These are phyloP conservation scores for Tapirus terrestris DNA, from an alignment of 2,113 vertebrate genomes.

Conservation along the genomic window DNA sequence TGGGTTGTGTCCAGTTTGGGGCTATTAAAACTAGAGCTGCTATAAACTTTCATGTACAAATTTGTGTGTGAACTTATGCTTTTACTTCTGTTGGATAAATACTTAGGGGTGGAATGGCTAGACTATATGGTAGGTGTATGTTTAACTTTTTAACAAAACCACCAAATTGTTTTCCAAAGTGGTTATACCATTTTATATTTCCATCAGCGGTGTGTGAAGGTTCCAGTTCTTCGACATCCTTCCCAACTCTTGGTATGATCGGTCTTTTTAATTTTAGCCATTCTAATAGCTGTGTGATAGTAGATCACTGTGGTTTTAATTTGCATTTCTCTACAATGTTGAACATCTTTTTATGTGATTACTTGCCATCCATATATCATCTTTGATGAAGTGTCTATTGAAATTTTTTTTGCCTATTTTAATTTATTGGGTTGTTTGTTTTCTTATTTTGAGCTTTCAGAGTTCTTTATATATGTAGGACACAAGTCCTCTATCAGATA, in stretches of 20 bases:
- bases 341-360: background rate
- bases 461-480: background rate
- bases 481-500: background rate
- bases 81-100: background rate
- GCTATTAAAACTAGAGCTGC: background rate
- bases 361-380: background rate
- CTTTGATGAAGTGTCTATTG: background rate
- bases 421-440: background rate
- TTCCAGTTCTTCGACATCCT: background rate
- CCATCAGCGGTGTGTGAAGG: background rate
- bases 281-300: background rate
- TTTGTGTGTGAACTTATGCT: background rate
- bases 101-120: background rate
- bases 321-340: background rate
- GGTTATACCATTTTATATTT: background rate
- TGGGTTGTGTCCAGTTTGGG: background rate
- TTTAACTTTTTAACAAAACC: background rate
- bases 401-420: background rate
- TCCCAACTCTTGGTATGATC: background rate
- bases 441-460: background rate
- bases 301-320: background rate
- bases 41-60: background rate
- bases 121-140: background rate
- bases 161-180: background rate
- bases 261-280: background rate